Percentiles rank a stretch among this genome's conserved stretches.
Conservation (phyloP, 2,888 invertebrate genomes). For the Halictus quadricinctus region DNA sequence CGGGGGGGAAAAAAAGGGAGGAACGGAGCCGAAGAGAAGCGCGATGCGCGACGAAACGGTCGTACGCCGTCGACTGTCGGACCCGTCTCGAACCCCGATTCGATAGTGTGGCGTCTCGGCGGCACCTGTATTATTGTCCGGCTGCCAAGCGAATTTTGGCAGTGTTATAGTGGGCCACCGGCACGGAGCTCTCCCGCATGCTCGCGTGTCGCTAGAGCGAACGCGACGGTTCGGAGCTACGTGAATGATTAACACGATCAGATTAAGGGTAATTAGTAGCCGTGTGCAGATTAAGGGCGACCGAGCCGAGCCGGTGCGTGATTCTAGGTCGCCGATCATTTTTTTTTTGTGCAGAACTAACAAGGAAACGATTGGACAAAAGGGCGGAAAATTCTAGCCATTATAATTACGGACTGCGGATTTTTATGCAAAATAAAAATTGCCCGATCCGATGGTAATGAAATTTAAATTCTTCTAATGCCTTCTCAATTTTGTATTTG, state of each 20-base stretch:
- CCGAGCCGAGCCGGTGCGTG: background rate
- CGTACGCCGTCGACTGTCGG: slow-evolving; percentile 44
- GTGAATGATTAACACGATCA: slow-evolving; percentile 35
- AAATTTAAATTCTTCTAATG: too few relatives aligned
- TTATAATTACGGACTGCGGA: too few relatives aligned
- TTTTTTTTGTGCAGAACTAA: background rate
- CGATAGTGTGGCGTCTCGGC: slow-evolving; percentile 48
- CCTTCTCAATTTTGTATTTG: too few relatives aligned
- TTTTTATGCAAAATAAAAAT: too few relatives aligned
- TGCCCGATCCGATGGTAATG: too few relatives aligned
- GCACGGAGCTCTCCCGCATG: slow-evolving; percentile 1
- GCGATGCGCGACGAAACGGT: slow-evolving; percentile 38
- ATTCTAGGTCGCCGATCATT: background rate
- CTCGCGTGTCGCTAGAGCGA: slow-evolving; percentile 20
- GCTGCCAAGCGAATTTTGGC: slow-evolving; percentile 71
- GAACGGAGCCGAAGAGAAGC: background rate
- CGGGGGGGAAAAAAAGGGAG: background rate
- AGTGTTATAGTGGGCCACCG: slow-evolving; percentile 36
- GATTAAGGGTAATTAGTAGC: slow-evolving; percentile 42
- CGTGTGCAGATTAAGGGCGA: background rate
- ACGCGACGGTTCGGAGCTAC: slow-evolving; percentile 9
- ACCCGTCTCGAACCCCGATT: slow-evolving; percentile 46
- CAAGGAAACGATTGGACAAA: background rate
- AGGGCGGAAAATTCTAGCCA: too few relatives aligned
- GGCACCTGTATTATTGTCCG: slow-evolving; percentile 63